Percentiles rank a stretch among this genome's conserved stretches.
These are phyloP conservation scores for Enteromius radiatus DNA, from an alignment of 2,797 vertebrate species.

Conservation along the genomic window DNA sequence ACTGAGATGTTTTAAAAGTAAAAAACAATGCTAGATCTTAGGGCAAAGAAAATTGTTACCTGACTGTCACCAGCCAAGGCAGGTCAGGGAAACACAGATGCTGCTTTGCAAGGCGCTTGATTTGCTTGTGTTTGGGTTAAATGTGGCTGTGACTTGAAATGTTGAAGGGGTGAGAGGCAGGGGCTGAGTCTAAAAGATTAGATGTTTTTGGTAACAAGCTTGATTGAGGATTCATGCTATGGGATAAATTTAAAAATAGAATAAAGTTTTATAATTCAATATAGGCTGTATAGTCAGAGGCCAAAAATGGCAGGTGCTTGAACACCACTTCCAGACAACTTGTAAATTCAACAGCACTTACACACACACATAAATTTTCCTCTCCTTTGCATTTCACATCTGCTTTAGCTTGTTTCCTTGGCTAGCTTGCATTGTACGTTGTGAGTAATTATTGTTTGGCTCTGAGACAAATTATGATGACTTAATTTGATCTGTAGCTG, in stretches of 20 bases:
- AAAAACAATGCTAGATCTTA: no score
- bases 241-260: neutral
- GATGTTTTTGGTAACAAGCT: neutral
- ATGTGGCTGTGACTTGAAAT: neutral
- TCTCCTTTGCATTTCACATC: constrained; percentile 6
- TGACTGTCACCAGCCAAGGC: neutral
- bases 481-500: neutral
- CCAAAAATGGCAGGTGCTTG: neutral
- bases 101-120: neutral
- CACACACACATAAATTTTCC: neutral
- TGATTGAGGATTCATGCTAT: neutral
- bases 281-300: neutral
- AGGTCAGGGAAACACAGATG: neutral
- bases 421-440: neutral
- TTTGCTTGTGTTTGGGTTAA: neutral
- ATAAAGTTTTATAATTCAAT: no score
- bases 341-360: neutral
- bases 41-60: no score
- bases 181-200: neutral
- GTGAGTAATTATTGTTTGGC: neutral
- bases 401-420: neutral
- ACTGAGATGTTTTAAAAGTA: no score
- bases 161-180: no score
- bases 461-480: neutral
- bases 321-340: neutral